Conservation (phyloP, 2,113 vertebrate genomes). For the Silurus glanis region DNA sequence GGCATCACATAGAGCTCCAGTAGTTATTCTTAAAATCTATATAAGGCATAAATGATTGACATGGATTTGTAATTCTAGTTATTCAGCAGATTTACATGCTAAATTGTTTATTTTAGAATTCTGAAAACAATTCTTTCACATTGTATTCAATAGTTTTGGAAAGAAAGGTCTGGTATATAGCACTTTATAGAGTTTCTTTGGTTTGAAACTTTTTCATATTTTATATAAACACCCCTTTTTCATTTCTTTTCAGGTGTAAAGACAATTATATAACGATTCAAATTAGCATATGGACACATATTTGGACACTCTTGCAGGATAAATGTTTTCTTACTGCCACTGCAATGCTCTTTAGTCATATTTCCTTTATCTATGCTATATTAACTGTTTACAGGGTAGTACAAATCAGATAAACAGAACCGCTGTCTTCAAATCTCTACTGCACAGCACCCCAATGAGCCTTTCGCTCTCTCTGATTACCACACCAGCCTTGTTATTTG, state of each 20-base stretch:
- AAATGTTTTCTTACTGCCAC: neutral
- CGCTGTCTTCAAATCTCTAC: neutral
- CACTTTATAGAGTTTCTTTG: neutral
- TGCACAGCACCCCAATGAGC: neutral
- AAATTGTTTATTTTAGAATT: neutral
- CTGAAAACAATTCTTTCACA: neutral
- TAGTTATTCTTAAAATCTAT: no score
- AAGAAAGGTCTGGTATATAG: no score
- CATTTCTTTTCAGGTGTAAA: neutral
- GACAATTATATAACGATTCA: neutral
- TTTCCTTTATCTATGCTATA: neutral
- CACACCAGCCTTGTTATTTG: neutral
- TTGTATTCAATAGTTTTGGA: neutral
- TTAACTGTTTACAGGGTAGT: neutral
- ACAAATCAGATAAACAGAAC: slow-evolving; percentile 23
- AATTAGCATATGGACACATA: neutral
- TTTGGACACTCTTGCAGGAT: neutral
- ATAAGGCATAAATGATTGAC: no score
- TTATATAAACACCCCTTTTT: neutral
- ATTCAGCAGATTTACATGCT: neutral
- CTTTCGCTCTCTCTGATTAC: slow-evolving; percentile 2
- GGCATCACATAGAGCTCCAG: no score
- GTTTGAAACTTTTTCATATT: neutral
- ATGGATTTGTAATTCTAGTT: neutral
- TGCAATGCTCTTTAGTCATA: neutral